Conservation (phyloP, 2,113 vertebrate genomes). For the Turnix velox region DNA sequence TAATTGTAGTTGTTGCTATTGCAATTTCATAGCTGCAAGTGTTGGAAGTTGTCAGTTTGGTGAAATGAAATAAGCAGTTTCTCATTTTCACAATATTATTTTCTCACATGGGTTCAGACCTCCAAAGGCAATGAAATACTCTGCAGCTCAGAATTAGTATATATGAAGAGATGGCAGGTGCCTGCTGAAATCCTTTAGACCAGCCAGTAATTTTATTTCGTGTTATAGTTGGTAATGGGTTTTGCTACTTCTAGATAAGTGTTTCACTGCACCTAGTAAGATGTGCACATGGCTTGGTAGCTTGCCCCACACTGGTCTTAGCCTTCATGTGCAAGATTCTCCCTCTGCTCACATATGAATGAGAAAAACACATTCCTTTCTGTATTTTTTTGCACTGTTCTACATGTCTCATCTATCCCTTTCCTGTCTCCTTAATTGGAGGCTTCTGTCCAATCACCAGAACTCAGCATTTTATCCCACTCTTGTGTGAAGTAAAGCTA, state of each 20-base stretch:
- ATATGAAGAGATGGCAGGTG: not conserved
- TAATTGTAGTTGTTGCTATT: too few species aligned
- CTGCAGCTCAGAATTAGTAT: not conserved
- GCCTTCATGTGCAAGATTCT: not conserved
- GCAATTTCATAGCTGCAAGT: not conserved
- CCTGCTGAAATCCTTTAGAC: not conserved
- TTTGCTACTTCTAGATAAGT: not conserved
- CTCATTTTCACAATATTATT: not conserved
- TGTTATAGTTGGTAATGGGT: not conserved
- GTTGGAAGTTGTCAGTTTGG: not conserved
- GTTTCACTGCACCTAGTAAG: not conserved
- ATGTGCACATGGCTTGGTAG: not conserved
- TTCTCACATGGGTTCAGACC: not conserved
- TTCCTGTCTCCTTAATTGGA: not conserved
- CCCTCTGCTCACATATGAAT: not conserved
- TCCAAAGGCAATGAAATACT: not conserved
- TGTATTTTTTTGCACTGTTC: not conserved
- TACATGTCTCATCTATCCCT: not conserved
- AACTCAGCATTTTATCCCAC: not conserved
- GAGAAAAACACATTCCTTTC: not conserved
- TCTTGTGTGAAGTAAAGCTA: not conserved
- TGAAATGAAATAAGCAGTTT: not conserved
- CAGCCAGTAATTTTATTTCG: not conserved
- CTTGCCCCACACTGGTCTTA: not conserved
- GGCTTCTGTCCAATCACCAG: not conserved